phyloP scores from a whole-genome alignment of 2,797 vertebrate genomes.

The Microchirus variegatus region DNA sequence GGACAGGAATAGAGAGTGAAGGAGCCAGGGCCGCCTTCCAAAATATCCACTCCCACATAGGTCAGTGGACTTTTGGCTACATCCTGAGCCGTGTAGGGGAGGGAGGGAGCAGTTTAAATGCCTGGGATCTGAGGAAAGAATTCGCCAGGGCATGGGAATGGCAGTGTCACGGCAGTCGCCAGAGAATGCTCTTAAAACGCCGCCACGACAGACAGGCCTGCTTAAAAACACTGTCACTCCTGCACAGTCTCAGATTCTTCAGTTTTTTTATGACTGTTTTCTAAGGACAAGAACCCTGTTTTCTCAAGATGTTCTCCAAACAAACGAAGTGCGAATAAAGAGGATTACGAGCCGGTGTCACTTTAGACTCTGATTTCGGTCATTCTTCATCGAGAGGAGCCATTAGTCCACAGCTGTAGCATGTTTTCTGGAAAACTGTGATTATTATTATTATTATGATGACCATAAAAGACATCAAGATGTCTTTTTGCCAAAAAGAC shows the following conservation, averaged over 20 bases:
- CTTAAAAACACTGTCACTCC: conserved; percentile 62
- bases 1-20: conserved; percentile 79
- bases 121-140: conserved; percentile 88
- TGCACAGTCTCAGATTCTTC: conserved; percentile 54
- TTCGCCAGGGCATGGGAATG: conserved; percentile 96
- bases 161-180: conserved; percentile 88
- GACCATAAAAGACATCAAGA: background rate
- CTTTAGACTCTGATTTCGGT: conserved; percentile 20
- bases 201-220: conserved; percentile 66
- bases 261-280: conserved; percentile 68
- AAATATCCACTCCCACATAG: conserved; percentile 89
- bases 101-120: conserved; percentile 83
- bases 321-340: conserved; percentile 60
- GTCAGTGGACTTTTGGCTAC: conserved; percentile 94
- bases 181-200: conserved; percentile 92
- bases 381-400: conserved; percentile 4
- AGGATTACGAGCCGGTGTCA: conserved; percentile 56
- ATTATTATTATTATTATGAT: background rate
- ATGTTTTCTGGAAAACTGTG: background rate
- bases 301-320: conserved; percentile 69
- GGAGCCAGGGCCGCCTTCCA: conserved; percentile 80
- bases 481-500: background rate
- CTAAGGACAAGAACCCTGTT: conserved; percentile 53
- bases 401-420: conserved; percentile 35
- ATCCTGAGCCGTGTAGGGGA: conserved; percentile 89